Percentiles rank a stretch among this genome's conserved stretches.
phyloP scores from a whole-genome alignment of 2,113 vertebrate genomes.

The Urocynchramus pylzowi region DNA sequence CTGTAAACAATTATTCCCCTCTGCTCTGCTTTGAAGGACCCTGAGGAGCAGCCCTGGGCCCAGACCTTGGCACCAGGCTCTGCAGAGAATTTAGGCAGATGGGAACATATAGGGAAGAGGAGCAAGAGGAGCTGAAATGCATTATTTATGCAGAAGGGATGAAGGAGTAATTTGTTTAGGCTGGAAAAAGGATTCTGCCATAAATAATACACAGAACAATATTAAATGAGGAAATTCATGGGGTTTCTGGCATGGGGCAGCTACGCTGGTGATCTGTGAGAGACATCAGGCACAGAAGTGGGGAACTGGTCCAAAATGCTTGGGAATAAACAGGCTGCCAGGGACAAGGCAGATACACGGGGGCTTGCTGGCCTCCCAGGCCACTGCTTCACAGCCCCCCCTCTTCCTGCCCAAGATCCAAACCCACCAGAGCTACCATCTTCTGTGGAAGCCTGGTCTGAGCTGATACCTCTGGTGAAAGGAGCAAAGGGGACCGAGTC shows the following conservation, averaged over 20 bases:
- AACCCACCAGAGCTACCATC: not conserved
- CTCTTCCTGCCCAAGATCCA: not conserved
- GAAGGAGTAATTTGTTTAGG: not conserved
- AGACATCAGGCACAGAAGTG: not conserved
- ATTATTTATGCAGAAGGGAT: not conserved
- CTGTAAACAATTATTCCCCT: not conserved
- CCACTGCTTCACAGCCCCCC: not conserved
- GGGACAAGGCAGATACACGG: not conserved
- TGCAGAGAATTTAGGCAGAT: not conserved
- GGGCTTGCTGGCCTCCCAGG: not conserved
- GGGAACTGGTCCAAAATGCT: not conserved
- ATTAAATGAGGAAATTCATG: not conserved
- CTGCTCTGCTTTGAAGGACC: not conserved
- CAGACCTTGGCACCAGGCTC: not conserved
- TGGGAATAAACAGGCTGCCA: not conserved
- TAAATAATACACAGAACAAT: not conserved
- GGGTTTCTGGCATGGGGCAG: not conserved
- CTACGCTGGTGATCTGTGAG: not conserved
- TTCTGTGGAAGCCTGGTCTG: not conserved
- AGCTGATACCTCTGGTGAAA: not conserved
- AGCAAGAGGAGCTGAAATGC: not conserved
- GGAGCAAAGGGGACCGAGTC: rapidly evolving
- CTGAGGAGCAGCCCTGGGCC: not conserved
- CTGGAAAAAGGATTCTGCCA: not conserved
- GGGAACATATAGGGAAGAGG: not conserved